A percentile compares a stretch with the other conserved stretches of the same genome.
Evolutionary conservation across 2,888 invertebrate genomes (phyloP).

Genomic region (Cerceris rybyensis): DNA sequence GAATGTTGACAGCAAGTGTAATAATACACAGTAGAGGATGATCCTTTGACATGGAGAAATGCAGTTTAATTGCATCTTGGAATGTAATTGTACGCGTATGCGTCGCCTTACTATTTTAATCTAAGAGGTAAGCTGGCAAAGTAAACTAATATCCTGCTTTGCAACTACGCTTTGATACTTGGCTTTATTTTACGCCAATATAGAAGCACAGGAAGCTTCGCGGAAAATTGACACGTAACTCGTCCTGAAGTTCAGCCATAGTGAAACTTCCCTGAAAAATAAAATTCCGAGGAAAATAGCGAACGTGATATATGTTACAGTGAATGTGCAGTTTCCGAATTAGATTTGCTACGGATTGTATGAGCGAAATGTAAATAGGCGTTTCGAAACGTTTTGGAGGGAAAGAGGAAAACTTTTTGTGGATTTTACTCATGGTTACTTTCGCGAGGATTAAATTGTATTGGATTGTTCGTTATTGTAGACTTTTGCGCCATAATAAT

Average conservation of each 20-base stretch:
- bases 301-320: neutral
- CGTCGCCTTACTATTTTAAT: constrained; percentile 11
- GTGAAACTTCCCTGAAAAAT: neutral
- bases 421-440: too few species aligned
- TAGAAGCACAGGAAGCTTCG: neutral
- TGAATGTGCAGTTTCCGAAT: neutral
- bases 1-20: too few species aligned
- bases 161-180: constrained; percentile 22
- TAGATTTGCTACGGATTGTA: neutral
- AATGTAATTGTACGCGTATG: neutral
- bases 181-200: constrained; percentile 28
- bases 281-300: constrained; percentile 3
- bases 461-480: too few species aligned
- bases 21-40: neutral
- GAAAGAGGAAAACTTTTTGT: neutral
- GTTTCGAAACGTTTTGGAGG: neutral
- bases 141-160: constrained; percentile 26
- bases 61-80: neutral
- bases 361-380: constrained; percentile 1
- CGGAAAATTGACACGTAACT: constrained; percentile 14
- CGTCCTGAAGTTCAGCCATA: neutral
- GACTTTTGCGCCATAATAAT: too few species aligned
- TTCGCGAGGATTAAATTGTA: too few species aligned
- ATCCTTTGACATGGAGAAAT: neutral
- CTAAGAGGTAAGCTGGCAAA: neutral